These are phyloP conservation scores for Mycogona germanica DNA, from an alignment of 2,888 invertebrate species.

Conservation along the genomic window DNA sequence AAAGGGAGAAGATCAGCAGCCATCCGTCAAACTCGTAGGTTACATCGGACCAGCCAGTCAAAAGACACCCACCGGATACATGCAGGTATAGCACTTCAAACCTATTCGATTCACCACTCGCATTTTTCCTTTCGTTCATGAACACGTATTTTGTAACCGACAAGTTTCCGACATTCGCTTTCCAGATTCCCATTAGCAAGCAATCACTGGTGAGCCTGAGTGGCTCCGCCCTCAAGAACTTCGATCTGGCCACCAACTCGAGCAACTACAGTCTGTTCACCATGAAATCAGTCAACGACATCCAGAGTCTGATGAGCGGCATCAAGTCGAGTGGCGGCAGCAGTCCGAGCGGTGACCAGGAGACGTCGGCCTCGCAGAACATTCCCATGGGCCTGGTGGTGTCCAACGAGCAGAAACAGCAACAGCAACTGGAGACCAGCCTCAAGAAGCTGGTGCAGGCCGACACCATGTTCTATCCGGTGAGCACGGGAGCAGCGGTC, in stretches of 20 bases:
- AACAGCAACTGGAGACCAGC: neutral
- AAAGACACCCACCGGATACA: slow-evolving; percentile 15
- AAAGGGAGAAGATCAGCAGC: slow-evolving; percentile 2
- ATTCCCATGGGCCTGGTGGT: slow-evolving; percentile 13
- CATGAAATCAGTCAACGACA: slow-evolving; percentile 14
- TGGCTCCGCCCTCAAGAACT: slow-evolving; percentile 6
- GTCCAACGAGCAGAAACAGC: slow-evolving; percentile 1
- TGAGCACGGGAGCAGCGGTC: neutral
- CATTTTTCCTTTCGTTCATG: too few species aligned
- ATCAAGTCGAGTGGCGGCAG: neutral
- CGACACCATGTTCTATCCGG: slow-evolving; percentile 7
- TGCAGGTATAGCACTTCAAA: slow-evolving; percentile 10
- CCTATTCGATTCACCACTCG: too few species aligned
- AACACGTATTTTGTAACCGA: neutral
- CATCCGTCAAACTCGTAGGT: slow-evolving; percentile 15
- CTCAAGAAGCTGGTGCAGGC: neutral
- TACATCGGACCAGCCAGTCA: slow-evolving; percentile 16
- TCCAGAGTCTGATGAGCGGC: neutral
- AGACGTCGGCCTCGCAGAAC: slow-evolving; percentile 1
- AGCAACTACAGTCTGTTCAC: slow-evolving; percentile 16
- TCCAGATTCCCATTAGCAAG: slow-evolving; percentile 15
- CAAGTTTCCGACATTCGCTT: too few species aligned
- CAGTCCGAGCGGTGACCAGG: neutral
- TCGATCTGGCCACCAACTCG: slow-evolving; percentile 11
- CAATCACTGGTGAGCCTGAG: slow-evolving; percentile 11